These are phyloP conservation scores for Lepidotrigona ventralis DNA, from an alignment of 1,140 invertebrate species.

Conservation along the genomic window DNA sequence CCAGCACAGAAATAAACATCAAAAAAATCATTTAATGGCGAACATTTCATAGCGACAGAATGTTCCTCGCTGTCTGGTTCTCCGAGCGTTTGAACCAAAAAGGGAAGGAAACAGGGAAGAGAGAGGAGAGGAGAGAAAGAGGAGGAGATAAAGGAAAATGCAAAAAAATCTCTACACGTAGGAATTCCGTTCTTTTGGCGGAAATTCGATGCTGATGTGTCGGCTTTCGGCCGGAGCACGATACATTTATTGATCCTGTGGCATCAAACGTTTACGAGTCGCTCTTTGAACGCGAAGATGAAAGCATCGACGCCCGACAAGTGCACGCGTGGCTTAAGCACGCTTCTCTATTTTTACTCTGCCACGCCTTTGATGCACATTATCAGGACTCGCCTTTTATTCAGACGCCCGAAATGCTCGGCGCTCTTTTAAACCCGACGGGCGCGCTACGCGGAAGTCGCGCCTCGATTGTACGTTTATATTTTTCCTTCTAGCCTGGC, in stretches of 20 bases:
- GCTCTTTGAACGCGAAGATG: conserved; percentile 72
- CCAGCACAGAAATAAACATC: not conserved
- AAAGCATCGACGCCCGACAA: conserved; percentile 68
- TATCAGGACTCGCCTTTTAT: conserved; percentile 68
- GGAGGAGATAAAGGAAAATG: not conserved
- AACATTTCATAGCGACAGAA: not conserved
- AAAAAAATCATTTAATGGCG: not conserved
- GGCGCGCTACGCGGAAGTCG: conserved; percentile 14
- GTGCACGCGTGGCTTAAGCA: conserved; percentile 64
- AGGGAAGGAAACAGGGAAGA: not conserved
- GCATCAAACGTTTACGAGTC: conserved; percentile 68
- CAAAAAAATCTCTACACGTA: not conserved
- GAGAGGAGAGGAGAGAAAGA: not conserved
- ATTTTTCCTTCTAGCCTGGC: conserved; percentile 28
- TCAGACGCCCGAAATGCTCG: conserved; percentile 61
- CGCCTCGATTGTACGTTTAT: conserved; percentile 21
- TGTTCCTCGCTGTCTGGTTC: not conserved
- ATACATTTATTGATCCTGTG: conserved; percentile 67
- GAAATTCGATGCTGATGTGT: conserved; percentile 46
- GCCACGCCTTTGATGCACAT: conserved; percentile 71
- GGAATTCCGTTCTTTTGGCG: conserved; percentile 47
- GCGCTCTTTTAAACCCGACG: conserved; percentile 44
- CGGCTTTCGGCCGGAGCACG: conserved; percentile 48
- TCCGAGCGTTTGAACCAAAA: not conserved
- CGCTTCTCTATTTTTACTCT: conserved; percentile 71